Conservation (phyloP, 2,888 invertebrate species). For the Mamestra brassicae region DNA sequence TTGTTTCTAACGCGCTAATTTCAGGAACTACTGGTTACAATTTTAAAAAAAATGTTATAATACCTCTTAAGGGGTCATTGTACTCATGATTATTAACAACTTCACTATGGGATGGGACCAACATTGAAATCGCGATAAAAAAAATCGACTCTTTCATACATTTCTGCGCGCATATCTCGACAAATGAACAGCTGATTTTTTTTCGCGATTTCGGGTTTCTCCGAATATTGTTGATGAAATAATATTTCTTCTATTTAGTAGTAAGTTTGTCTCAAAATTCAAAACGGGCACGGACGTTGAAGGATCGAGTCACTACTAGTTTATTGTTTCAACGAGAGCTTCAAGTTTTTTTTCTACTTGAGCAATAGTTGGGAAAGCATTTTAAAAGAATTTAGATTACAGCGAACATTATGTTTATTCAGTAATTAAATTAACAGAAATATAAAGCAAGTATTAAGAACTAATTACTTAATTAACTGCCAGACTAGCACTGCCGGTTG, state of each 20-base stretch:
- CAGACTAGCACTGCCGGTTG: slow-evolving; percentile 17
- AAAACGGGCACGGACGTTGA: background rate
- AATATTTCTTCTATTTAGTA: slow-evolving; percentile 1
- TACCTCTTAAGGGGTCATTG: too few species aligned
- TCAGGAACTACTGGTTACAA: too few species aligned
- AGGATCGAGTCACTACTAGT: background rate
- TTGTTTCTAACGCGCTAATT: too few species aligned
- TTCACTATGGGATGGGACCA: too few species aligned
- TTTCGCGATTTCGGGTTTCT: too few species aligned
- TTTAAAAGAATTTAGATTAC: slow-evolving; percentile 15
- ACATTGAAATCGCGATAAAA: too few species aligned
- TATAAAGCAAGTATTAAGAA: background rate
- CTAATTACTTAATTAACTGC: slow-evolving; percentile 20
- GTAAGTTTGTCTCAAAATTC: background rate
- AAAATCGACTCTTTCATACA: too few species aligned
- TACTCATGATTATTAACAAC: too few species aligned
- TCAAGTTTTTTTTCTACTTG: background rate
- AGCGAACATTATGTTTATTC: background rate
- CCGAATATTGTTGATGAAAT: background rate
- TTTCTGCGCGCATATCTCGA: too few species aligned
- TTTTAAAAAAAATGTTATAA: too few species aligned
- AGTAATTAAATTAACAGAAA: slow-evolving; percentile 18
- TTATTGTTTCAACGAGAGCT: background rate
- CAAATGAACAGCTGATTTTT: too few species aligned
- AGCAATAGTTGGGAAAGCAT: slow-evolving; percentile 21